Evolutionary conservation across 2,113 vertebrate genomes (phyloP).

Genomic region (Pygoscelis antarcticus): DNA sequence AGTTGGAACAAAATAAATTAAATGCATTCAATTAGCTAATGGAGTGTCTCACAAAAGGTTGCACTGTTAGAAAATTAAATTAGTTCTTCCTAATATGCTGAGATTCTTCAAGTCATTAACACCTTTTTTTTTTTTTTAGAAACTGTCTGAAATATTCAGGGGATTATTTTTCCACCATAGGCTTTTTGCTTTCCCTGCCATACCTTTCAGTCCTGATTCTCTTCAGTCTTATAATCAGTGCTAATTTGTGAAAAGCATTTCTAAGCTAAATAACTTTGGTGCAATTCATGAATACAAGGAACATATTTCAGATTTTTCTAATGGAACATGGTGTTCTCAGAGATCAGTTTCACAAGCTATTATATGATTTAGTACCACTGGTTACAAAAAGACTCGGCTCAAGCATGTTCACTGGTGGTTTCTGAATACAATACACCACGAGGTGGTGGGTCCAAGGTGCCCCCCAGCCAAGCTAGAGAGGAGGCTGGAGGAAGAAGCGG

Average conservation of each 20-base stretch:
- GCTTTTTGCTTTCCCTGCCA: not conserved
- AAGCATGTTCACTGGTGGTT: not conserved
- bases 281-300: not conserved
- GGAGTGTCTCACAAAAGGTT: constrained; percentile 5
- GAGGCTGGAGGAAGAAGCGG: not conserved
- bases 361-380: not conserved
- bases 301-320: constrained; percentile 16
- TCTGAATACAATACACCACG: too few species aligned
- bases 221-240: not conserved
- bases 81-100: not conserved
- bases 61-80: constrained; percentile 30
- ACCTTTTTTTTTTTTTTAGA: not conserved
- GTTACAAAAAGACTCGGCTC: not conserved
- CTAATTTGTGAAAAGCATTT: not conserved
- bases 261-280: not conserved
- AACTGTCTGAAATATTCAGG: not conserved
- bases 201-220: not conserved
- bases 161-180: not conserved
- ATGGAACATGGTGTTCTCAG: not conserved
- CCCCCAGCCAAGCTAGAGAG: not conserved
- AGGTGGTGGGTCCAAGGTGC: not conserved
- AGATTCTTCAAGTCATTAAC: not conserved
- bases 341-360: not conserved
- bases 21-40: constrained; percentile 56
- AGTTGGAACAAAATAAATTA: not conserved